These are phyloP conservation scores for Onchidella celtica DNA, from an alignment of 2,888 invertebrate genomes.

Conservation along the genomic window DNA sequence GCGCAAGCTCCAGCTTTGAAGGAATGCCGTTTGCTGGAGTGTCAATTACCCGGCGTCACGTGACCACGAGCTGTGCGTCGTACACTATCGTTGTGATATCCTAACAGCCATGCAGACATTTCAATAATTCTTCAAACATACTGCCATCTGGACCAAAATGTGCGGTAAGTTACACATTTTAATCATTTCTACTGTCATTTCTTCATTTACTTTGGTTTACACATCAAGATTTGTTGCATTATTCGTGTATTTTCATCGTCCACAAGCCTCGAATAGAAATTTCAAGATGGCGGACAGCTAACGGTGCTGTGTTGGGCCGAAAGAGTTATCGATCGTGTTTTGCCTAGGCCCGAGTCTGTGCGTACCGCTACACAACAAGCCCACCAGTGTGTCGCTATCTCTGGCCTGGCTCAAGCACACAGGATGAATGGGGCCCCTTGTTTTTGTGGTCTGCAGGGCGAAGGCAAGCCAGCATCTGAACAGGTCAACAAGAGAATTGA, in stretches of 20 bases:
- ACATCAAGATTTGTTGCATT: background rate
- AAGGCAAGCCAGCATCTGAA: too few species aligned
- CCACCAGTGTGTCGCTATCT: constrained; percentile 28
- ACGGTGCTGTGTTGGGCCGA: constrained; percentile 47
- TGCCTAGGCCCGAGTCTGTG: constrained; percentile 38
- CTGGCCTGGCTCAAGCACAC: background rate
- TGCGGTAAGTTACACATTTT: constrained; percentile 41
- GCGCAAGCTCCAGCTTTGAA: constrained; percentile 48
- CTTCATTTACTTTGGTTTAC: background rate
- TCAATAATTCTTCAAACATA: constrained; percentile 26
- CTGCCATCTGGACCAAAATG: constrained; percentile 27
- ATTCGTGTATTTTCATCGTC: background rate
- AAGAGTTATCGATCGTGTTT: constrained; percentile 49
- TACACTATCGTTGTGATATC: constrained; percentile 20
- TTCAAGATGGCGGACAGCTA: constrained; percentile 51
- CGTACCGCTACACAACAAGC: constrained; percentile 42
- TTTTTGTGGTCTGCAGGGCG: too few species aligned
- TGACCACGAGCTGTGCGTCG: constrained; percentile 41
- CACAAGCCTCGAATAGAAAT: constrained; percentile 4
- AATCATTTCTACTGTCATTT: constrained; percentile 2
- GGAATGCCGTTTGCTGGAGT: constrained; percentile 49
- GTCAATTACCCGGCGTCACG: constrained; percentile 50
- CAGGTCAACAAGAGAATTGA: too few species aligned
- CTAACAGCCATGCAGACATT: constrained; percentile 38
- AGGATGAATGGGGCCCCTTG: constrained; percentile 34